A percentile compares a stretch with the other conserved stretches of the same genome.
Conservation (phyloP, 2,888 invertebrate genomes). For the Hypena proboscidalis region DNA sequence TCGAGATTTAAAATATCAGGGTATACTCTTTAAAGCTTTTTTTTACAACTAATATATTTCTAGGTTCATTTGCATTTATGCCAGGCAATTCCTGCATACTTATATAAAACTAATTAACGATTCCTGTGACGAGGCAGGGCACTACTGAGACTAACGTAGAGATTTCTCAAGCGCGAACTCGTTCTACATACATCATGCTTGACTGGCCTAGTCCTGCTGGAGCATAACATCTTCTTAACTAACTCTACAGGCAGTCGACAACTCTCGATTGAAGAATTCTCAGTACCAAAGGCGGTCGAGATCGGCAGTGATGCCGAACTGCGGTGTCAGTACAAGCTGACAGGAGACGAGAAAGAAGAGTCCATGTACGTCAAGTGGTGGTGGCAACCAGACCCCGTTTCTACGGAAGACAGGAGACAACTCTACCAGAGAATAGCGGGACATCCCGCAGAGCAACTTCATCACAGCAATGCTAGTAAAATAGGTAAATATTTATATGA, state of each 20-base stretch:
- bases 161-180: too few species aligned
- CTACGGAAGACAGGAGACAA: constrained; percentile 46
- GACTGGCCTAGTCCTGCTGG: too few species aligned
- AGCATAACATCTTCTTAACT: background rate
- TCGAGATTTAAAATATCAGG: too few species aligned
- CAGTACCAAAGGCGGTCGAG: constrained; percentile 59
- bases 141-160: too few species aligned
- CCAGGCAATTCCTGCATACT: too few species aligned
- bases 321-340: constrained; percentile 55
- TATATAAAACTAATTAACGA: too few species aligned
- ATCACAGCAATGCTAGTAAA: constrained; percentile 38
- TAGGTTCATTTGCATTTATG: too few species aligned
- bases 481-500: constrained; percentile 52
- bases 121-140: too few species aligned
- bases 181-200: too few species aligned
- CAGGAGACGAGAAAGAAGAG: constrained; percentile 41
- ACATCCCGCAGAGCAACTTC: constrained; percentile 39
- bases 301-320: constrained; percentile 58
- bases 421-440: constrained; percentile 65
- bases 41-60: too few species aligned
- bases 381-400: constrained; percentile 55
- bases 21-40: too few species aligned
- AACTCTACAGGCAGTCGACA: constrained; percentile 67
- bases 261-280: constrained; percentile 65
- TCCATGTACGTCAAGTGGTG: constrained; percentile 70